Percentiles rank a stretch among this genome's conserved stretches.
Evolutionary conservation across 1,140 invertebrate species (phyloP).

Genomic region (Trichonephila clavata): DNA sequence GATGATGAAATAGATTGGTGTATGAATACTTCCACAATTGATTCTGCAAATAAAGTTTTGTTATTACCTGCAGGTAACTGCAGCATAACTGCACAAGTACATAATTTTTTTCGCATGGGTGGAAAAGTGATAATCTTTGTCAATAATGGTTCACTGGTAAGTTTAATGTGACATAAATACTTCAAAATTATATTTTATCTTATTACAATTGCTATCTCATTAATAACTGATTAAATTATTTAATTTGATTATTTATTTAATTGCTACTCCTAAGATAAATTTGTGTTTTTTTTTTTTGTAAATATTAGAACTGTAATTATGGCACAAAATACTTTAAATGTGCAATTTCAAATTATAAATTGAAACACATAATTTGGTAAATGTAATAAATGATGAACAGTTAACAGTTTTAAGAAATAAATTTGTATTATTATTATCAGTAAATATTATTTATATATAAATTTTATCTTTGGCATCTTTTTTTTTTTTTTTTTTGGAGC

Average conservation of each 20-base stretch:
- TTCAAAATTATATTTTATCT: background rate
- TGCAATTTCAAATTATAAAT: too few species aligned
- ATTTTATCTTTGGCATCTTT: too few species aligned
- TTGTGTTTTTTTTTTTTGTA: too few species aligned
- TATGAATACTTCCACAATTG: background rate
- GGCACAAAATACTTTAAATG: too few species aligned
- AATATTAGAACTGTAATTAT: too few species aligned
- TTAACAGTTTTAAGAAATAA: too few species aligned
- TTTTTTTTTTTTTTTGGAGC: too few species aligned
- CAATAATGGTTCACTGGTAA: background rate
- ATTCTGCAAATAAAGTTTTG: background rate
- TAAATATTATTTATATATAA: too few species aligned
- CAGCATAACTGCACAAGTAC: background rate
- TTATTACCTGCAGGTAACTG: constrained; percentile 10
- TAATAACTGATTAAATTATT: background rate
- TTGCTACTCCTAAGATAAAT: too few species aligned
- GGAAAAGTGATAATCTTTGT: background rate
- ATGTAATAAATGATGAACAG: too few species aligned
- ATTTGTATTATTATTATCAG: too few species aligned
- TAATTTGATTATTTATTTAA: background rate
- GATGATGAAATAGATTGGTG: background rate
- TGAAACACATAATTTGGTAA: too few species aligned
- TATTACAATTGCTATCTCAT: background rate
- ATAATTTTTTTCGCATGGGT: background rate
- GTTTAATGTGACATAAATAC: background rate